Evolutionary conservation across 1,140 invertebrate species (phyloP), one percentile per base, ranked within the genome.

Genomic region (Heliconius eleuchia): DNA sequence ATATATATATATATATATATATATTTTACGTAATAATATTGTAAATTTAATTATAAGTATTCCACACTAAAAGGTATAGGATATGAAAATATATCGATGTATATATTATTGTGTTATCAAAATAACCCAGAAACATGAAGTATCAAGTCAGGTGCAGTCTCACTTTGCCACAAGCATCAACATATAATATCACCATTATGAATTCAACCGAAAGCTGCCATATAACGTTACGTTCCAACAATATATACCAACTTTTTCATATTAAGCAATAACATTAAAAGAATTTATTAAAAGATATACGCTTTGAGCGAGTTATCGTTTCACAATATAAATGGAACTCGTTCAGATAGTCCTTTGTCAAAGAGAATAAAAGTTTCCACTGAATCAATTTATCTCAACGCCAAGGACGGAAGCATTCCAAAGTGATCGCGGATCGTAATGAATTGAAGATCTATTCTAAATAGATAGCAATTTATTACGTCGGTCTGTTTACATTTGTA

Each of bases 401-500:
- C 66, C 39, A 76, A 66, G 66, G 75, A 76, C 42, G 74, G 42
- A 46, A 76, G 70, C 75, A 76, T 42, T 76, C 42, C 75, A 11
- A 39, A n/a, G 23, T 77, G 76, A 77, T 77, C 76, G 46, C 19
- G 70, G 46, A 71, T 72, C 27, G 70, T 77, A 77, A 72, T 77
- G 70, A 77, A 77, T 77, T 72, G 70, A 55, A 71, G 76, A 77
- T 77, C 70, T 71, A 72, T 77, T 77, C 76, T 77, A 77, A 71
- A 71, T 77, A 77, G 70, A 76, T 71, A 37, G 76, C 76, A 72
- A 72, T 77, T 71, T 77, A 77, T 77, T 46, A 19, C 70, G 39
- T 27, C 66, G 39, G 46, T 55, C 70, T 71, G 42, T 72, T 76
- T 76, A 23, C 60, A 76, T 76, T 76, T 76, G 75, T 66, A 23